Base-by-base conservation (phyloP, 1,140 invertebrate species). In the Dermatophagoides farinae region DNA sequence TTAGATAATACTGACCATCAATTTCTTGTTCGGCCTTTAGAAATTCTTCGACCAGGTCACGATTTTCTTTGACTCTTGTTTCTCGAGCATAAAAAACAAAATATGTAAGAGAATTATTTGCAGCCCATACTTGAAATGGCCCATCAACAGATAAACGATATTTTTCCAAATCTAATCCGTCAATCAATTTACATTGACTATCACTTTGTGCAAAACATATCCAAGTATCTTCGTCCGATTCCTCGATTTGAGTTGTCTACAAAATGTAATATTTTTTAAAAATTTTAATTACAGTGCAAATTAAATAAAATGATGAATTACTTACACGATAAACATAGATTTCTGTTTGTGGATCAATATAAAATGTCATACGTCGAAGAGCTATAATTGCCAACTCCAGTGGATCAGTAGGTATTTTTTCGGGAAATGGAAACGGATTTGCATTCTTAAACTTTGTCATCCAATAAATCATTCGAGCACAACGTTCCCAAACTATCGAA, bases 381-480 rank as follows among this genome's bases (percentile, higher is more conserved):
- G 89, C 89, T 31, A 92, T 61, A 67, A 80, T 80, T 0, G 91
- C 89, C n/a, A 97, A 69, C 71, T 88, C 82, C 9, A 84, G 73
- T 1, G 78, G 73, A 68, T 91, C 82, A 65, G 75, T 76, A 1
- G 86, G 85, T 38, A 86, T 64, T 1, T 80, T 76, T 39, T 80
- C 75, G 0, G 91, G 87, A 44, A 93, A 69, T 1, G 81, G 79
- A 81, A 86, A 97, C 1, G 93, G 93, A 65, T 87, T 89, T 0
- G 83, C 70, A 71, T 96, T 82, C 68, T 82, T 86, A 67, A 97
- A 89, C 72, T 97, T 97, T 5, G 92, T 90, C 82, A 95, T 84
- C 95, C 95, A 99, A 69, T 97, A 99, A 76, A 88, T 81, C 84
- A 97, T 91, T 50, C 89, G 77, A 76, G 81, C 83, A 68, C 80